Evolutionary conservation across 2,113 vertebrate genomes (phyloP), one percentile per base, ranked within the genome.

Genomic region (Callopanchax toddi): DNA sequence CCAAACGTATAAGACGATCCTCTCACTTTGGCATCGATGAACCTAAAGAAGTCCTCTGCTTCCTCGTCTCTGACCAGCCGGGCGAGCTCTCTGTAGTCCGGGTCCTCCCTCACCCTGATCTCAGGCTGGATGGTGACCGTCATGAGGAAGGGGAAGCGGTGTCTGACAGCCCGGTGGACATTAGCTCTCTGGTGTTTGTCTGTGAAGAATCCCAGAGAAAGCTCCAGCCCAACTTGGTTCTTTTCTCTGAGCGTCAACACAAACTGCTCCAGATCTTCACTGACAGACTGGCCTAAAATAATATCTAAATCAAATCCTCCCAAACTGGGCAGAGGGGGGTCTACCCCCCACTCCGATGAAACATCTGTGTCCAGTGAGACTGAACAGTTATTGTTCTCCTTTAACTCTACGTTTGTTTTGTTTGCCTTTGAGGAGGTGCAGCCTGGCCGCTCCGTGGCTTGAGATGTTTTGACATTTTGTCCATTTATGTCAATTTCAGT

Each of bases 101-200:
- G 89, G 58, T 97, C 95, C 66, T 92, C 94, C 82, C 89, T 93
- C 13, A 96, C 95, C 40, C 92, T 60, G 76, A 99, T 94, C 85
- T 97, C 95, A 0, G 66, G 87, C 66, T 84, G 92, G 68, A 86
- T 94, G 11, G 95, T 96, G 68, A 92, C 60, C 0, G 96, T 98
- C 84, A 94, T 84, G 46, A 99, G 90, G 69, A 95, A 96, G 20
- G 97, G 96, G 84, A 94, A 99, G 59, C 82, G 87, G 76, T 95
- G 93, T 12, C 95, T 89, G 9, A 99, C 60, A 0, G 93, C 92
- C 20, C 92, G 86, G 71, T 99, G 97, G 21, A 99, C 79, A 10
- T 57, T 78, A 10, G 95, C 94, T 67, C 97, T 89, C 22, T 82
- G 89, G 57, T 83, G 87, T 88, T 96, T 98, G 51, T 95, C 93